Evolutionary conservation across 2,797 vertebrate genomes (phyloP), one percentile per base, ranked within the genome.

Genomic region (Pseudochromis fuscus): DNA sequence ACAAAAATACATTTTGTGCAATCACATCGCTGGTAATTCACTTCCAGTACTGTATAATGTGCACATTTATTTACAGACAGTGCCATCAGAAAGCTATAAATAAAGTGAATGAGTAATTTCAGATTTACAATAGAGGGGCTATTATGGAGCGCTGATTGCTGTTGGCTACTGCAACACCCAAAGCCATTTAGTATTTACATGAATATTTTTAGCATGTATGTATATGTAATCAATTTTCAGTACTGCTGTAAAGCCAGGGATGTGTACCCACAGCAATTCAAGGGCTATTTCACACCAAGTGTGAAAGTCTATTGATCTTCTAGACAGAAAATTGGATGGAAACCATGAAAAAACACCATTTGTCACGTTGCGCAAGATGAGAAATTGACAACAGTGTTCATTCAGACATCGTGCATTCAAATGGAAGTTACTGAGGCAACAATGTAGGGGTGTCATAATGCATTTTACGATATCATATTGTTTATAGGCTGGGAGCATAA

Each of bases 81-180:
- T 27, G 56, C 69, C 59, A 87, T 85, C 85, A 84, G 73, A 85
- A 88, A 87, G 58, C 72, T 72, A 90, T 91, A 88, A 87, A 92
- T 91, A 89, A 72, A 87, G 58, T 67, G 70, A 91, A 80, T 66
- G 74, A 88, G 75, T 88, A 57, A 90, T 91, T 93, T 91, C 53
- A 75, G 74, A 81, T 48, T 1, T 58, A 91, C 82, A 91, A 89
- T 83, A 59, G 81, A 80, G 57, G 60, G 63, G 66, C 7, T 69
- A 85, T 88, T 87, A 86, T 69, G 74, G 76, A 75, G 21, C 77
- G 77, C 70, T 77, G 85, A 87, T 72, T 86, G 77, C 71, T 77
- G 80, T 68, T 74, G 71, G 71, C 75, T 37, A 25, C 62, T 62
- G 67, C 67, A 59, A 33, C 61, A 63, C 59, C 48, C 21, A 30